Evolutionary conservation across 2,888 invertebrate genomes (phyloP).

Genomic region (Sicus ferrugineus): DNA sequence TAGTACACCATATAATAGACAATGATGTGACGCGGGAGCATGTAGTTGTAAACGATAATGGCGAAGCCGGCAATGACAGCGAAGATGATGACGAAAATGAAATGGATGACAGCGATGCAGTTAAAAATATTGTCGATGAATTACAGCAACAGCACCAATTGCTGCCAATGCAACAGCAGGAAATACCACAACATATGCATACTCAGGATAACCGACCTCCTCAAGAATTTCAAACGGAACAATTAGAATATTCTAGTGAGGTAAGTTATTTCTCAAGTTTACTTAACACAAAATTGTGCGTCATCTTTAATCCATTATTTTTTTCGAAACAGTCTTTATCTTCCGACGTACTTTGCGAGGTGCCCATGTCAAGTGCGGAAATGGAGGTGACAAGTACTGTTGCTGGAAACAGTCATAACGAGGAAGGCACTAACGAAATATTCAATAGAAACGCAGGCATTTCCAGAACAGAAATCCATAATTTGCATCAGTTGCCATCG

Average conservation of each 20-base stretch:
- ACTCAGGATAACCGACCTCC: too few relatives aligned
- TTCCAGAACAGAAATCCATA: slow-evolving; percentile 19
- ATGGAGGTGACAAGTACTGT: slow-evolving; percentile 70
- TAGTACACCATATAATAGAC: neutral
- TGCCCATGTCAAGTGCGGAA: slow-evolving; percentile 70
- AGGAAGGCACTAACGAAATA: slow-evolving; percentile 59
- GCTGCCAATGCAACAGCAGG: slow-evolving; percentile 43
- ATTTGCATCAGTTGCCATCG: slow-evolving; percentile 41
- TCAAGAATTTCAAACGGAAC: slow-evolving; percentile 44
- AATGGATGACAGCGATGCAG: slow-evolving; percentile 47
- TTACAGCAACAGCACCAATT: slow-evolving; percentile 54
- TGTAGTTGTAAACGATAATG: neutral
- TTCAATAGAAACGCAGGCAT: slow-evolving; percentile 46
- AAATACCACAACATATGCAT: slow-evolving; percentile 39
- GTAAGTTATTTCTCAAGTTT: too few relatives aligned
- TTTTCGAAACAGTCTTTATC: slow-evolving; percentile 52
- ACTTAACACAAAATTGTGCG: neutral
- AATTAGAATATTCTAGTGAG: slow-evolving; percentile 51
- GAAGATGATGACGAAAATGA: slow-evolving; percentile 45
- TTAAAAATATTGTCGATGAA: slow-evolving; percentile 57
- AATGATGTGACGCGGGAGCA: slow-evolving; percentile 6
- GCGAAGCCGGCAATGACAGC: slow-evolving; percentile 43
- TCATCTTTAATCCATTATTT: slow-evolving; percentile 7
- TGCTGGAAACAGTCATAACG: slow-evolving; percentile 60
- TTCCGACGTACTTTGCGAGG: slow-evolving; percentile 70